Percentiles rank a stretch among this genome's conserved stretches.
These are phyloP conservation scores for Stenotaenia linearis DNA, from an alignment of 2,888 invertebrate species.

Conservation along the genomic window DNA sequence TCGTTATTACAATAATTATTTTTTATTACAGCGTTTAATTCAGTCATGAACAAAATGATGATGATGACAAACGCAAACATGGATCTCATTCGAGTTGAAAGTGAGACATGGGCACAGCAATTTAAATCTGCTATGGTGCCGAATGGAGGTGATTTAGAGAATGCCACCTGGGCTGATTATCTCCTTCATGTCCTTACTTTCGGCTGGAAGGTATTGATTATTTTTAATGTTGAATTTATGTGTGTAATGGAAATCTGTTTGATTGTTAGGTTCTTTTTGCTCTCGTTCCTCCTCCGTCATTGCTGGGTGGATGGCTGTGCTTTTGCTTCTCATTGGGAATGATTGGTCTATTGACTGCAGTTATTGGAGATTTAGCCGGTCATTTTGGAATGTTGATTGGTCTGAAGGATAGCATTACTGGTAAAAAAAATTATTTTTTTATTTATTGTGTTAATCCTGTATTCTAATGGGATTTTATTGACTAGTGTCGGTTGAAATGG, in stretches of 20 bases:
- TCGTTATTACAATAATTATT: too few species aligned
- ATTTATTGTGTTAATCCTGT: background rate
- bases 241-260: background rate
- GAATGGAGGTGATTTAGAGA: constrained; percentile 56
- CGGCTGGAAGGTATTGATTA: constrained; percentile 54
- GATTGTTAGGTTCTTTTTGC: constrained; percentile 50
- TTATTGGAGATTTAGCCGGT: constrained; percentile 56
- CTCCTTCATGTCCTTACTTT: constrained; percentile 56
- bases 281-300: constrained; percentile 53
- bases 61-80: constrained; percentile 54
- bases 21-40: constrained; percentile 52
- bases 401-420: constrained; percentile 53
- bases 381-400: constrained; percentile 58
- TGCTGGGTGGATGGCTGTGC: constrained; percentile 56
- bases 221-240: background rate
- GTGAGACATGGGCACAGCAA: constrained; percentile 53
- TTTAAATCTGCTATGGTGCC: constrained; percentile 55
- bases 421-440: constrained; percentile 38
- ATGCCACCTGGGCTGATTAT: constrained; percentile 54
- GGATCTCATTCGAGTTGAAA: constrained; percentile 52
- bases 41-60: constrained; percentile 53
- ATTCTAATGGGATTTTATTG: background rate
- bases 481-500: background rate
- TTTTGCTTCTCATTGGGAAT: constrained; percentile 53
- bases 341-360: constrained; percentile 56